Evolutionary conservation across 1,140 invertebrate species (phyloP).

Genomic region (Pseudobourletiella spinata): DNA sequence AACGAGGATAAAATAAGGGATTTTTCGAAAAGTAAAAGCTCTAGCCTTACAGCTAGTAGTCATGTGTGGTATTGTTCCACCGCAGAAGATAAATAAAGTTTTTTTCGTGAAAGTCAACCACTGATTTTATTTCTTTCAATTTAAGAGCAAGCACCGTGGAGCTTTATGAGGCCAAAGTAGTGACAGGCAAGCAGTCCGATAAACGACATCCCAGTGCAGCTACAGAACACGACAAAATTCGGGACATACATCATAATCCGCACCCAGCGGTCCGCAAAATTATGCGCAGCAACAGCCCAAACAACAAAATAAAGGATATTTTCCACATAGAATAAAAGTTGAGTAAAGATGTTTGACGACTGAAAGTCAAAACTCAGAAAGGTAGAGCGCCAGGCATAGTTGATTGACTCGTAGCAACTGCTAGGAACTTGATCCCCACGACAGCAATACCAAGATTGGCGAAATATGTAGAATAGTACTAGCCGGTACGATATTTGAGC

Average conservation of each 20-base stretch:
- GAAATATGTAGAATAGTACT: conserved; percentile 22
- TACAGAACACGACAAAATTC: neutral
- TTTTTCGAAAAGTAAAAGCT: too few species aligned
- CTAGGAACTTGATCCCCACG: conserved; percentile 1
- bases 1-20: too few species aligned
- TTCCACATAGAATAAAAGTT: conserved; percentile 32
- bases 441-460: neutral
- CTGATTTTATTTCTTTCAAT: too few species aligned
- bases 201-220: neutral
- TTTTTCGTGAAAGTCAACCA: too few species aligned
- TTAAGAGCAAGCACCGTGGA: neutral
- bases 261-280: neutral
- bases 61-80: too few species aligned
- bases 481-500: conserved; percentile 12
- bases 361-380: conserved; percentile 27
- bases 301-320: conserved; percentile 21
- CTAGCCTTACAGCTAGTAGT: too few species aligned
- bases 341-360: conserved; percentile 24
- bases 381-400: conserved; percentile 31
- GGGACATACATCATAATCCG: neutral
- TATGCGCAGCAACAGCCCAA: conserved; percentile 12
- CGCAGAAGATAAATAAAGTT: too few species aligned
- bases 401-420: conserved; percentile 26
- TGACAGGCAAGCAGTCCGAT: neutral
- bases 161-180: neutral